A percentile compares a stretch with the other conserved stretches of the same genome.
phyloP scores from a whole-genome alignment of 2,113 vertebrate genomes.

The Ondatra zibethicus region DNA sequence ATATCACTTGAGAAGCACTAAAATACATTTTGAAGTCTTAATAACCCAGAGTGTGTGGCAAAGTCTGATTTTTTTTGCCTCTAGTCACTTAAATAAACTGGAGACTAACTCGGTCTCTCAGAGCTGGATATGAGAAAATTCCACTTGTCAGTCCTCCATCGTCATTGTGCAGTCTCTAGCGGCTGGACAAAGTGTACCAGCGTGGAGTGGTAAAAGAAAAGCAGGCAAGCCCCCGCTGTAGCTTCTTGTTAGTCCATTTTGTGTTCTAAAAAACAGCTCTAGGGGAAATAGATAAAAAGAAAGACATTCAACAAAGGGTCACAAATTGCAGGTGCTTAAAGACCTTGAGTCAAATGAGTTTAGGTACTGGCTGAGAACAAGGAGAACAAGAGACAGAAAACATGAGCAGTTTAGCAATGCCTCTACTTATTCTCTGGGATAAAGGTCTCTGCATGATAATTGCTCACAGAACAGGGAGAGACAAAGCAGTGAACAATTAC shows the following conservation, averaged over 20 bases:
- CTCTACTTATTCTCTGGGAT: background rate
- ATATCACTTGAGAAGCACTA: background rate
- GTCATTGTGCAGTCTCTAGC: constrained; percentile 36
- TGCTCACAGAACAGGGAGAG: background rate
- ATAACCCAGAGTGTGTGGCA: constrained; percentile 10
- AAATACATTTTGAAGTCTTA: background rate
- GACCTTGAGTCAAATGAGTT: constrained; percentile 37
- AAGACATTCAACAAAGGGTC: constrained; percentile 47
- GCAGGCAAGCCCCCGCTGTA: background rate
- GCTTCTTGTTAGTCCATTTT: constrained; percentile 16
- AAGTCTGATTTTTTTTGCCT: constrained; percentile 16
- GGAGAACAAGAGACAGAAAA: background rate
- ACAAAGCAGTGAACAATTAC: background rate
- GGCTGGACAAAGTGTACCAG: background rate
- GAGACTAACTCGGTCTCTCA: background rate
- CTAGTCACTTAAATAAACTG: constrained; percentile 19
- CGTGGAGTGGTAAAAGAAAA: constrained; percentile 8
- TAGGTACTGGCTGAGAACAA: background rate
- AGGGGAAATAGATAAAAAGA: constrained; percentile 37
- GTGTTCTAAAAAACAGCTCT: background rate
- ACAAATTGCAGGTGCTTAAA: constrained; percentile 23
- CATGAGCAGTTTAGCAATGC: background rate
- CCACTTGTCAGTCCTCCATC: background rate
- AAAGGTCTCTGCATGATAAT: background rate
- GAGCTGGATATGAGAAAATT: background rate